Base-by-base conservation (phyloP, 2,888 invertebrate species). In the Apamea epomidion region DNA sequence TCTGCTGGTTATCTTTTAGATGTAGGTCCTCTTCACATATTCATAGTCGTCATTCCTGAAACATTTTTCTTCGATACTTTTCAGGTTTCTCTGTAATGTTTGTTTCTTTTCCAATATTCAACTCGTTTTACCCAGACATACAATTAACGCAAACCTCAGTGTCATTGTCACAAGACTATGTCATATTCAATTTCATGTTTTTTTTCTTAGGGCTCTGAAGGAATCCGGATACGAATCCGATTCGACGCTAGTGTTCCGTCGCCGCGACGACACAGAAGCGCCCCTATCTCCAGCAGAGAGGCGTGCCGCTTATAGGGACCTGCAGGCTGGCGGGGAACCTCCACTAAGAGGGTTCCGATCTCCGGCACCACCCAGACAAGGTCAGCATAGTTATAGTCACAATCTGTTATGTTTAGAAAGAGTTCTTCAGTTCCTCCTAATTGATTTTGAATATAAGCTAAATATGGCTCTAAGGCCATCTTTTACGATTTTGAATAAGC, bases 321-420 rank as follows among this genome's bases (percentile, higher is more conserved):
- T 99, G 79, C 99, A 99, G 93, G 98, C 98, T 81, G 99, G 99
- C 0, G 99, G 99, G 0, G 99, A 99, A 95, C 99, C 99, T 5
- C 99, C 99, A 0, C 97, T 99, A 18, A 98, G 99, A 92, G 99
- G 99, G 67, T 98, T 99, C 92, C 97, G 99, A 69, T 99, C 99
- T 92, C 98, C 98, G 32, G 99, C 99, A 29, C 99, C 99, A 48
- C 96, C 95, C 12, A 93, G 97, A 84, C 95, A 95, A 93, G 97
- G 97, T 97, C 64, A 86, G 90, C 29, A 21, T 79, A 74, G 25
- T 37, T 42, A 1, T 67, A 70, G n/a, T 78, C 16, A 68, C 8
- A 37, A 42, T 6, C 0, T 62, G 25, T 21, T 21, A 75, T 37
- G 16, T 48, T 37, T 25, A 37, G 0, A 16, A 29, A 18, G 29